Percentiles rank a stretch among this genome's conserved stretches.
Conservation (phyloP, 2,888 invertebrate genomes). For the Heliconius cydno region DNA sequence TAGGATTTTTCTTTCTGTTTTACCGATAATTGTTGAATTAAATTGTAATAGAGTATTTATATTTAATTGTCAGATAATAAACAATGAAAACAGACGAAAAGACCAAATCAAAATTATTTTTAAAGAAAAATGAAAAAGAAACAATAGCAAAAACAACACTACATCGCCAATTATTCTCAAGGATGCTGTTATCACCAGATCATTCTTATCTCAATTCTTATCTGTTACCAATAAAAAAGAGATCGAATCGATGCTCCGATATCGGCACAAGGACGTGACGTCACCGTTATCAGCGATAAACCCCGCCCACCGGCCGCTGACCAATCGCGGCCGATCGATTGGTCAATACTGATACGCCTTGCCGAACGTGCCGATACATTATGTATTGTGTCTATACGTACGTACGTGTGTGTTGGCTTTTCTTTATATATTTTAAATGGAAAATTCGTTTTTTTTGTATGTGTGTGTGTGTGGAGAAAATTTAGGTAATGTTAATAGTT, state of each 20-base stretch:
- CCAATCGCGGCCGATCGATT: conserved; percentile 77
- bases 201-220: conserved; percentile 25
- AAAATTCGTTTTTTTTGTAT: background rate
- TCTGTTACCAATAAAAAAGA: conserved; percentile 35
- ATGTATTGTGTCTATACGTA: background rate
- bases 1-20: background rate
- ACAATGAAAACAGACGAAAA: too few relatives aligned
- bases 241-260: conserved; percentile 41
- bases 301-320: conserved; percentile 72
- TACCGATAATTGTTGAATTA: too few relatives aligned
- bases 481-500: background rate
- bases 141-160: background rate
- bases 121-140: background rate
- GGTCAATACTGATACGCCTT: conserved; percentile 69
- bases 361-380: conserved; percentile 49
- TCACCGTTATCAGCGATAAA: conserved; percentile 67
- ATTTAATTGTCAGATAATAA: too few relatives aligned
- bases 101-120: too few relatives aligned
- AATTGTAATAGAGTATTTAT: too few relatives aligned
- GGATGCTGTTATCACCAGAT: background rate
- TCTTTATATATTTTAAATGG: background rate
- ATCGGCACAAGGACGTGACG: conserved; percentile 62
- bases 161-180: background rate
- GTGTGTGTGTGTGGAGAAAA: background rate
- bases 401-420: background rate